These are phyloP conservation scores for Micrastur ruficollis DNA, from an alignment of 2,797 vertebrate genomes.

Conservation along the genomic window DNA sequence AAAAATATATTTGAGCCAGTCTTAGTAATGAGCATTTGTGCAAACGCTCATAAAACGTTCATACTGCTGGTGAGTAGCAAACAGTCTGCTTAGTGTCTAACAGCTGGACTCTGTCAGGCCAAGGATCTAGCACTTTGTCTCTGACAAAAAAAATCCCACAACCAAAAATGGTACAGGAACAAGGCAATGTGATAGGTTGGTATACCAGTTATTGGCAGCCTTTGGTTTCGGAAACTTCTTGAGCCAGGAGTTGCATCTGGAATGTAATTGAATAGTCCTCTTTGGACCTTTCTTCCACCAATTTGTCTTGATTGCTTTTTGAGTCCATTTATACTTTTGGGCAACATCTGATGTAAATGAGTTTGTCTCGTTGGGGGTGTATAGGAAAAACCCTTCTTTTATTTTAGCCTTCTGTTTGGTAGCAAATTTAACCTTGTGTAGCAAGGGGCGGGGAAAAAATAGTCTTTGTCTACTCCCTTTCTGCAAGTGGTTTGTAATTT, in stretches of 20 bases:
- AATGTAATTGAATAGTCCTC: background rate
- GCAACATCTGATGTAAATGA: background rate
- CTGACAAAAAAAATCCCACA: background rate
- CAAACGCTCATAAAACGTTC: background rate
- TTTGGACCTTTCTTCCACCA: background rate
- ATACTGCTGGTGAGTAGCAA: background rate
- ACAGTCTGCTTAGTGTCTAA: background rate
- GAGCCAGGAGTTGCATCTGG: constrained; percentile 23
- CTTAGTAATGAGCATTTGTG: background rate
- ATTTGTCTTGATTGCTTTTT: background rate
- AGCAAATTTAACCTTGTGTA: background rate
- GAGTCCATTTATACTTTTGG: background rate
- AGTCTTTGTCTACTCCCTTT: background rate
- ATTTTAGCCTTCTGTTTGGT: background rate
- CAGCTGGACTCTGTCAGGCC: constrained; percentile 35
- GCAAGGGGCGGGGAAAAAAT: background rate
- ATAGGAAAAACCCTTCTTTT: background rate
- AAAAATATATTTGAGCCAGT: background rate
- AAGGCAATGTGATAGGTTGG: background rate
- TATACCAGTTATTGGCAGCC: background rate
- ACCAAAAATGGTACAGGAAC: background rate
- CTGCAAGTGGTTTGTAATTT: background rate
- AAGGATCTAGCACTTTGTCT: background rate
- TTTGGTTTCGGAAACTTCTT: background rate
- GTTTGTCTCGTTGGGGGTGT: background rate